Percentiles rank a stretch among this genome's conserved stretches.
These are phyloP conservation scores for Sebastes baramenuke DNA, from an alignment of 2,797 vertebrate genomes.

Conservation along the genomic window DNA sequence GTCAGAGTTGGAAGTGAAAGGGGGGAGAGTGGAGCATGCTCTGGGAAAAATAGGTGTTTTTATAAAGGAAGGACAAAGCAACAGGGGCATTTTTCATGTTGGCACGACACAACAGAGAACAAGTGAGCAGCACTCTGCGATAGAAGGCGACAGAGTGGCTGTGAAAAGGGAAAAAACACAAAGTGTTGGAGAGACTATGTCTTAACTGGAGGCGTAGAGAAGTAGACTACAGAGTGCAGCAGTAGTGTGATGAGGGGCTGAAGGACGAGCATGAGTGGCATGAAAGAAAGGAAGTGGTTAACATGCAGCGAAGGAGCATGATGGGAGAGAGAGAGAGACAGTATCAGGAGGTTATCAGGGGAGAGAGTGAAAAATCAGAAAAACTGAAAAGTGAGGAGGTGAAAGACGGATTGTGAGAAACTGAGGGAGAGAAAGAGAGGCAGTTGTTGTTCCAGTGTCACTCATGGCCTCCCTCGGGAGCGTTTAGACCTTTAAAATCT, in stretches of 20 bases:
- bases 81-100: constrained; percentile 9
- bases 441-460: constrained; percentile 58
- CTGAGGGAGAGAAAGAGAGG: not conserved
- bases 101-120: constrained; percentile 7
- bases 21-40: not conserved
- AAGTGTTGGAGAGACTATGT: constrained; percentile 22
- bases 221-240: not conserved
- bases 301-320: not conserved
- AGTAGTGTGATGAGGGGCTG: constrained; percentile 14
- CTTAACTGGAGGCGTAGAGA: constrained; percentile 10
- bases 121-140: constrained; percentile 25
- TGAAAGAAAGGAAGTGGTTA: not conserved
- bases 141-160: constrained; percentile 8
- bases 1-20: not conserved
- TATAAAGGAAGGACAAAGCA: constrained; percentile 25
- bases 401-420: not conserved
- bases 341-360: no score
- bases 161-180: not conserved
- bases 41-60: constrained; percentile 21
- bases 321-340: not conserved
- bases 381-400: not conserved
- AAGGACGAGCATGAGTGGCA: constrained; percentile 1
- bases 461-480: constrained; percentile 63
- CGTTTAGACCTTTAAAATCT: constrained; percentile 71
- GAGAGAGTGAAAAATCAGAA: not conserved